A percentile compares a stretch with the other conserved stretches of the same genome.
phyloP scores from a whole-genome alignment of 2,797 vertebrate genomes.

The Gastrophryne carolinensis region DNA sequence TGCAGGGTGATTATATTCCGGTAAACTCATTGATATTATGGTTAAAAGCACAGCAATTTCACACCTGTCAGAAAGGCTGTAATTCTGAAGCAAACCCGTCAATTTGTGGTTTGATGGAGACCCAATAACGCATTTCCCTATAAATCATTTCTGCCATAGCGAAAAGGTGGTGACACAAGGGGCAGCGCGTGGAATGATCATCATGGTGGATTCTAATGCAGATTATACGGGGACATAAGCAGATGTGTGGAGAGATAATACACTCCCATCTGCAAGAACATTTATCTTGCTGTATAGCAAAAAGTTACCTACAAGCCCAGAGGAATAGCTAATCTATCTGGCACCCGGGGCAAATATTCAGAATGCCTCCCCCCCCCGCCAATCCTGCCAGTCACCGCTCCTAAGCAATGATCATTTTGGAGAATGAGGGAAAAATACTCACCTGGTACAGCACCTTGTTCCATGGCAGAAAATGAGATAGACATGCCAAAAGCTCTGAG shows the following conservation, averaged over 20 bases:
- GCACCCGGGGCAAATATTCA: no score
- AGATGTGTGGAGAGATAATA: not conserved
- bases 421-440: no score
- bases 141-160: constrained; percentile 43
- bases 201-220: not conserved
- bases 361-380: no score
- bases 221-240: not conserved
- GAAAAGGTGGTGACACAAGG: constrained; percentile 27
- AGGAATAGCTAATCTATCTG: no score
- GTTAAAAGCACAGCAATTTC: constrained; percentile 39
- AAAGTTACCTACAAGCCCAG: no score
- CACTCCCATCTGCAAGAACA: not conserved
- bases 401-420: no score
- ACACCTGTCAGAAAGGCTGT: constrained; percentile 29
- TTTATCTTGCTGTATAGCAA: no score
- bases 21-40: constrained; percentile 41
- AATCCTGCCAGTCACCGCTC: no score
- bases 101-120: constrained; percentile 46
- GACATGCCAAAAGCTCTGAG: no score
- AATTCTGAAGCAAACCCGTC: constrained; percentile 39
- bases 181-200: constrained; percentile 18
- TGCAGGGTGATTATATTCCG: not conserved
- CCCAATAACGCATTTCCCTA: constrained; percentile 45
- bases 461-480: no score
- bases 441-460: no score